Base-by-base conservation (phyloP, 2,888 invertebrate species). In the Oligia strigilis region DNA sequence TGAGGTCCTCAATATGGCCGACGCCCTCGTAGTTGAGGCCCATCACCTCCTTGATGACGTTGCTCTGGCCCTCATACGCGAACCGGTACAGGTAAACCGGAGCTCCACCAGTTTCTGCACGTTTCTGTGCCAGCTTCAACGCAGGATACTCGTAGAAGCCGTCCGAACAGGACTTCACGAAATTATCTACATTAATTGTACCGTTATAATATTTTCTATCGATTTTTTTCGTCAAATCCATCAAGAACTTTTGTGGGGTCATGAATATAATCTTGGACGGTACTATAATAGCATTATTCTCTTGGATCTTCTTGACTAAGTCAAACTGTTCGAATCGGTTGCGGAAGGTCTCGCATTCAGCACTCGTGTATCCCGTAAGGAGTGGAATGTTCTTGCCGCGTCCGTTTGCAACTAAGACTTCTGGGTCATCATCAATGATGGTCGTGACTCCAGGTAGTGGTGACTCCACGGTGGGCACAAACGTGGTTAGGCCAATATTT, bases 1-100 rank as follows among this genome's bases (percentile, higher is more conserved):
- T 97, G 90, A 97, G 88, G 90, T 98, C 98, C 88, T 98, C 98
- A 2, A 97, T 95, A 82, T 98, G 98, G n/a, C 96, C 97, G 8
- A 97, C 97, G 14, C 97, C 98, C 0, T 93, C 92, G 65, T 96
- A 94, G 1, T 94, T 91, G 40, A 96, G 84, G 79, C 94, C 93
- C 13, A 86, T 88, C 0, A 90, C 91, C 62, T 96, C 92, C 88
- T 97, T 97, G 72, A 97, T 94, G 2, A 97, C 92, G 55, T 97
- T 97, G 79, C 95, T 89, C 13, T 95, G 94, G 0, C 97, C 95
- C 52, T 97, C 94, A 81, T 97, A 97, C 11, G 96, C 93, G 88
- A 97, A 98, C 84, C 97, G 94, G 90, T 97, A 97, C 88, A 97
- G 90, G 82, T 94, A 97, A 2, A 97, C 95, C 0, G 97, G 96